Evolutionary conservation across 1,140 invertebrate genomes (phyloP), one percentile per base, ranked within the genome.

Genomic region (Drosophila lacertosa): DNA sequence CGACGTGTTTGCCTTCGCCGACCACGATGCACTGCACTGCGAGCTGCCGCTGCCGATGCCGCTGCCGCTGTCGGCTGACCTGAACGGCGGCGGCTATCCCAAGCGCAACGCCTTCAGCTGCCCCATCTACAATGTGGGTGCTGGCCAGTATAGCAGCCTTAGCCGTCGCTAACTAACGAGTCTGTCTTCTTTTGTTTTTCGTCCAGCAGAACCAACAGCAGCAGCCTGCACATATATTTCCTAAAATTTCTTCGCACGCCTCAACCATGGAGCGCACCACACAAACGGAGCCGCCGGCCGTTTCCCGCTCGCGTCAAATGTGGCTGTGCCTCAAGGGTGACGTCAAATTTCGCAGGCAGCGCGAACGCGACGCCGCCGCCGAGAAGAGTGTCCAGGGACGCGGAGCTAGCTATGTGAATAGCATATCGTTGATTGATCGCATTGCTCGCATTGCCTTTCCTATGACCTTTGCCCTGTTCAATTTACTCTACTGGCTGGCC

Each of bases 361-460:
- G 96, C 29, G 94, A 97, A 91, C 91, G 95, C 24, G 95, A 96
- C 89, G 95, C 95, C 1, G 95, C 95, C 2, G 92, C 93, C 18
- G 91, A 92, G 26, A 83, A 86, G 58, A 77, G 54, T 26, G 47
- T 5, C 9, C 82, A 86, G 26, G 73, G 81, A 10, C 72, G 63
- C 20, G 83, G 89, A 51, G 64, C 93, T 50, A 91, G 93, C 16
- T 95, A 96, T 90, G 94, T 96, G 62, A 98, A 98, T 91, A 97
- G 96, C 82, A 97, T 97, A 9, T 97, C 96, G 0, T 93, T 95
- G 90, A 97, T 98, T 62, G 97, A 99, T 91, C 94, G 94, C 77
- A 94, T 96, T 0, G 96, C 97, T 0, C 93, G 97, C 26, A 92
- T 98, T 48, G 91, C 97, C 13, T 99, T 99, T 90, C 97, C 97